These are phyloP conservation scores for Nebria ingens DNA, from an alignment of 1,140 invertebrate species.

Conservation along the genomic window DNA sequence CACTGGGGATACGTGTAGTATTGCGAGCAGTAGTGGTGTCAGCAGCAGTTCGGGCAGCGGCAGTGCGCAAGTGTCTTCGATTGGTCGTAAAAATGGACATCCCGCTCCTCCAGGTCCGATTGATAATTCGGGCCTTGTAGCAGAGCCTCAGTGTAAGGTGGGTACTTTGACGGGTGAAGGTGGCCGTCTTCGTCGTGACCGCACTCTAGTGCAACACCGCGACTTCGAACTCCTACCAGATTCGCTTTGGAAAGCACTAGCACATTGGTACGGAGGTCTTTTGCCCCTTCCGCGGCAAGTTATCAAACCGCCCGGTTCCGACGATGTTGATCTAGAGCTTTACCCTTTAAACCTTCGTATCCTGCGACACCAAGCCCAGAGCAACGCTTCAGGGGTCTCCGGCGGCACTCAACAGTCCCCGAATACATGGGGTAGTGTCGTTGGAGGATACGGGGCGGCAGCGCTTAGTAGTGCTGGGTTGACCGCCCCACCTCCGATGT, in stretches of 20 bases:
- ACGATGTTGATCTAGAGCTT: conserved; percentile 65
- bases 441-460: conserved; percentile 50
- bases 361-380: conserved; percentile 53
- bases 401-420: conserved; percentile 16
- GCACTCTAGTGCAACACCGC: conserved; percentile 53
- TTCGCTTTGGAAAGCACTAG: conserved; percentile 72
- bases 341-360: conserved; percentile 69
- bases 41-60: conserved; percentile 34
- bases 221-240: conserved; percentile 80
- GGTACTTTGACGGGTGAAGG: conserved; percentile 72
- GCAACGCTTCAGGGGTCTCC: too few relatives aligned
- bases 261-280: conserved; percentile 76
- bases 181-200: conserved; percentile 61
- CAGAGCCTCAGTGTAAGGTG: conserved; percentile 50
- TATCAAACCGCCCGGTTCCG: conserved; percentile 29
- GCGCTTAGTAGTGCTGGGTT: conserved; percentile 43
- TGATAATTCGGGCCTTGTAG: conserved; percentile 61
- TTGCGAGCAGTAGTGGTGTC: conserved; percentile 47
- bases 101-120: conserved; percentile 47
- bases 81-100: background rate
- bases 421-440: conserved; percentile 26
- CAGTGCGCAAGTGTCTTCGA: too few relatives aligned
- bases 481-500: conserved; percentile 26
- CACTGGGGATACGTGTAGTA: conserved; percentile 34
- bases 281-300: conserved; percentile 73